Evolutionary conservation across 2,888 invertebrate genomes (phyloP).

Genomic region (Halocaridina rubra): DNA sequence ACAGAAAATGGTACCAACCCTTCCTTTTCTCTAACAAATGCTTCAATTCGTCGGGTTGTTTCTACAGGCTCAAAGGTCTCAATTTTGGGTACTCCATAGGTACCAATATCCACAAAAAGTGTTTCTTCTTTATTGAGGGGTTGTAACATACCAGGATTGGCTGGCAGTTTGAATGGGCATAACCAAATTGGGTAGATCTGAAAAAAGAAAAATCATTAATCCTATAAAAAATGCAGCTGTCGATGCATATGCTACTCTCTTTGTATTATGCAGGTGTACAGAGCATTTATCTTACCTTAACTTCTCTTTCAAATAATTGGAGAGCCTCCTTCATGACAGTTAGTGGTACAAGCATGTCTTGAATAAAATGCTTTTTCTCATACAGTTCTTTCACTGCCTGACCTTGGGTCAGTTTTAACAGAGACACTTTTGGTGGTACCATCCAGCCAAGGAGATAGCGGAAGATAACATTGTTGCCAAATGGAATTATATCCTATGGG

Average conservation of each 20-base stretch:
- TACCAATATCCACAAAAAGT: slow-evolving; percentile 84
- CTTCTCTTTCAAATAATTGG: slow-evolving; percentile 75
- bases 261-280: too few species aligned
- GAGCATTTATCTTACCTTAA: slow-evolving; percentile 73
- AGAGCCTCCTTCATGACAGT: slow-evolving; percentile 74
- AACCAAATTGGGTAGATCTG: slow-evolving; percentile 86
- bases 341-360: slow-evolving; percentile 85
- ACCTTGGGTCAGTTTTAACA: slow-evolving; percentile 83
- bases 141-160: slow-evolving; percentile 79
- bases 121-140: slow-evolving; percentile 71
- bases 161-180: slow-evolving; percentile 80
- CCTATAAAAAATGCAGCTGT: too few species aligned
- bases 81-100: slow-evolving; percentile 81
- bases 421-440: slow-evolving; percentile 84
- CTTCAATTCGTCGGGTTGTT: slow-evolving; percentile 78
- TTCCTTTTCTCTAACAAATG: slow-evolving; percentile 76
- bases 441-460: slow-evolving; percentile 82
- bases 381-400: slow-evolving; percentile 78
- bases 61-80: slow-evolving; percentile 74
- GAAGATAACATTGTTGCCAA: slow-evolving; percentile 82
- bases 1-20: slow-evolving; percentile 71
- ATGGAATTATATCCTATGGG: slow-evolving; percentile 85
- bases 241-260: too few species aligned
- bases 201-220: too few species aligned
- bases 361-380: slow-evolving; percentile 81